A percentile compares a stretch with the other conserved stretches of the same genome.
These are phyloP conservation scores for Ctena decussata DNA, from an alignment of 2,888 invertebrate genomes.

Conservation along the genomic window DNA sequence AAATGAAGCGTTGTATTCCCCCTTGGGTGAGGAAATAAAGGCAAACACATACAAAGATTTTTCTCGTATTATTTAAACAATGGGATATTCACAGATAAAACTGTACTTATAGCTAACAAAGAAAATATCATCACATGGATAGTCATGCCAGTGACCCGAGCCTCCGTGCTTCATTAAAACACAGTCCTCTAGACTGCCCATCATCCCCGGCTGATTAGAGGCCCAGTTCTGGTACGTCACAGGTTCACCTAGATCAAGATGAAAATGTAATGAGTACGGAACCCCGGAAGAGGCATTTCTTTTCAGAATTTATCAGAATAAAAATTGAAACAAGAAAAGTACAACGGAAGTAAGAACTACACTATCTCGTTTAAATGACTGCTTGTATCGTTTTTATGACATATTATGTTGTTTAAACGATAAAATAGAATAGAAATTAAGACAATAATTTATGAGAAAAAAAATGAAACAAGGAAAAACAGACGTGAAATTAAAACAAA, in stretches of 20 bases:
- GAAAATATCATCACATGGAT: constrained; percentile 33
- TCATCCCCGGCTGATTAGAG: constrained; percentile 35
- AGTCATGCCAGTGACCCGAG: constrained; percentile 48
- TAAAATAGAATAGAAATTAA: too few relatives aligned
- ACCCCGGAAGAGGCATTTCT: neutral
- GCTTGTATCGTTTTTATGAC: neutral
- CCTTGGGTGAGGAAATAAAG: too few relatives aligned
- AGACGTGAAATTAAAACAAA: too few relatives aligned
- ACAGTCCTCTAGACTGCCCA: constrained; percentile 32
- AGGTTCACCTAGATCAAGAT: constrained; percentile 8
- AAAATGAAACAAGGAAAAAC: too few relatives aligned
- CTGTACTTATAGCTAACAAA: constrained; percentile 28
- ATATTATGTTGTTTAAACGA: too few relatives aligned
- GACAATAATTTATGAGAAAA: too few relatives aligned
- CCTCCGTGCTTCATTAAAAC: constrained; percentile 28
- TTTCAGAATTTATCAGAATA: neutral
- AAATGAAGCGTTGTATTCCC: too few relatives aligned
- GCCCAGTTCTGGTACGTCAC: constrained; percentile 39
- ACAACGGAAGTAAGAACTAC: neutral
- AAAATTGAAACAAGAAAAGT: too few relatives aligned
- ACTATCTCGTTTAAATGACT: neutral
- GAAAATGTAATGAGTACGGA: neutral
- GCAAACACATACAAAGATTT: too few relatives aligned
- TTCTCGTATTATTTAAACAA: constrained; percentile 9
- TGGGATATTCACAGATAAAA: constrained; percentile 43